A percentile compares a stretch with the other conserved stretches of the same genome.
Conservation (phyloP, 2,888 invertebrate species). For the Dicyrtomina minuta region DNA sequence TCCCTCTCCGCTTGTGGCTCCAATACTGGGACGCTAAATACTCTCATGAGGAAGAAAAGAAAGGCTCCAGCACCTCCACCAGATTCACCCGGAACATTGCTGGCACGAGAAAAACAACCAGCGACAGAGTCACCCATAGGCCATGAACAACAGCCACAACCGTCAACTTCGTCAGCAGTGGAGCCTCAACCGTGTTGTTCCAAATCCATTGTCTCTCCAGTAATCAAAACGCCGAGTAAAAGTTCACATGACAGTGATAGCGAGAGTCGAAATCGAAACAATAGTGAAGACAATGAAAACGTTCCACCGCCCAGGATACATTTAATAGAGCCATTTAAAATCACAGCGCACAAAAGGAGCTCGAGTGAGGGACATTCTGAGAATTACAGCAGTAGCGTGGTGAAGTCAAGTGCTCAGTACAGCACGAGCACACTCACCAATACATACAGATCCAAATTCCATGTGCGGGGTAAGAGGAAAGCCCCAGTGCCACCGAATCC, state of each 20-base stretch:
- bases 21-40: conserved; percentile 21
- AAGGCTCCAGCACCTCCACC: conserved; percentile 22
- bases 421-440: conserved; percentile 7
- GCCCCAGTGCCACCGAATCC: conserved; percentile 52
- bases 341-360: conserved; percentile 26
- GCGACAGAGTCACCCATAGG: no score
- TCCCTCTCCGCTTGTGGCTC: background rate
- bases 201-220: background rate
- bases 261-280: no score
- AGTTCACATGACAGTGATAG: background rate
- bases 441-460: conserved; percentile 32
- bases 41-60: conserved; percentile 21
- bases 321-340: conserved; percentile 11
- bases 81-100: background rate
- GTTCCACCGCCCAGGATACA: background rate
- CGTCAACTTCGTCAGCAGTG: conserved; percentile 26
- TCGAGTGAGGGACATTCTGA: conserved; percentile 26
- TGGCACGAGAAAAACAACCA: background rate
- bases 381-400: background rate
- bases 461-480: conserved; percentile 47
- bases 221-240: background rate
- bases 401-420: conserved; percentile 4
- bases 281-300: no score
- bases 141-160: no score
- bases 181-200: background rate